These are phyloP conservation scores for Periphyllus acericola DNA, from an alignment of 2,888 invertebrate species.

Conservation along the genomic window DNA sequence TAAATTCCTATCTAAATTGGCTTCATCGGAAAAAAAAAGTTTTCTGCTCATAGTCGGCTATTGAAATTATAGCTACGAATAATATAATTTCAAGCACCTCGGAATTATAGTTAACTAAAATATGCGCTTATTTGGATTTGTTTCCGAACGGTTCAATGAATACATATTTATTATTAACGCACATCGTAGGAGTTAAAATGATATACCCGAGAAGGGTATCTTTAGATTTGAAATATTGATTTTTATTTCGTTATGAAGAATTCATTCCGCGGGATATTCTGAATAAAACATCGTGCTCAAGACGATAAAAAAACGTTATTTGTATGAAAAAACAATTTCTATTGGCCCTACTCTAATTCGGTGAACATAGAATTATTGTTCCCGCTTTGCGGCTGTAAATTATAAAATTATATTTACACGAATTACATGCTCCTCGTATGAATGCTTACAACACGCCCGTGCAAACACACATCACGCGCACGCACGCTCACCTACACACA, in stretches of 20 bases:
- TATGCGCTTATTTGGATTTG: no score
- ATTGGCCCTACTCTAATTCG: conserved; percentile 13
- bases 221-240: not conserved
- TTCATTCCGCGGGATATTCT: not conserved
- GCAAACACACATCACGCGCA: not conserved
- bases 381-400: not conserved
- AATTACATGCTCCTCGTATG: not conserved
- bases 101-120: no score
- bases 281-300: conserved; percentile 14
- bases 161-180: not conserved
- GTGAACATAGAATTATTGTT: conserved; percentile 16
- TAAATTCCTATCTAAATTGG: no score
- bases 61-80: no score
- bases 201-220: not conserved
- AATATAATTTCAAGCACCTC: no score
- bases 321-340: conserved; percentile 32
- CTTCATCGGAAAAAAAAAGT: no score
- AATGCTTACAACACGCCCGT: not conserved
- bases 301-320: conserved; percentile 39
- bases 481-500: not conserved
- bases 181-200: not conserved
- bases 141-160: not conserved
- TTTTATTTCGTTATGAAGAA: conserved; percentile 32
- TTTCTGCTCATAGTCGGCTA: no score
- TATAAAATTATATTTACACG: not conserved